Conservation (phyloP, 2,888 invertebrate species). For the Tricholauxania praeusta region DNA sequence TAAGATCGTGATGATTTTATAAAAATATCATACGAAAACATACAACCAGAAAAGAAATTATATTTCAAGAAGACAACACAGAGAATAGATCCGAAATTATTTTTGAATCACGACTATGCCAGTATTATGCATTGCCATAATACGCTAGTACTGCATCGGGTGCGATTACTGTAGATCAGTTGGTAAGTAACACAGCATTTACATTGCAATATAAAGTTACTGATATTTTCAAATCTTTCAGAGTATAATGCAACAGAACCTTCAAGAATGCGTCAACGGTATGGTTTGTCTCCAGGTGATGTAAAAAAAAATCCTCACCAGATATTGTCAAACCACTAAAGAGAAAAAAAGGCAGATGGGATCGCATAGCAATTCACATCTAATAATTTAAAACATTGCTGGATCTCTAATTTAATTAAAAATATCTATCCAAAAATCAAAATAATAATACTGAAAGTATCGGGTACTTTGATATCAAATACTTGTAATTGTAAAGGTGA, state of each 20-base stretch:
- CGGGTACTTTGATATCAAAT: no score
- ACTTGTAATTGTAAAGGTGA: no score
- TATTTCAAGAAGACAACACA: slow-evolving; percentile 78
- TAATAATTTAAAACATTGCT: no score
- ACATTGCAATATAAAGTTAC: no score
- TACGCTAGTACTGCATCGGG: no score
- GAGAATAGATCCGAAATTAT: slow-evolving; percentile 72
- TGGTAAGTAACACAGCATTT: slow-evolving; percentile 66
- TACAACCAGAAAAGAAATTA: slow-evolving; percentile 73
- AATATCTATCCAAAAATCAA: no score
- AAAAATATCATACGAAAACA: slow-evolving; percentile 75
- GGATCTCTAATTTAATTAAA: no score
- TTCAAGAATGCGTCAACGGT: slow-evolving; percentile 59
- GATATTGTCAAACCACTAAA: slow-evolving; percentile 50
- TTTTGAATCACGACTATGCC: slow-evolving; percentile 80
- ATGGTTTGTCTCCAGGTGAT: slow-evolving; percentile 60
- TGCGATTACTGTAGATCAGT: slow-evolving; percentile 76
- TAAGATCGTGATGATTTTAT: slow-evolving; percentile 80
- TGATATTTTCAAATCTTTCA: background rate
- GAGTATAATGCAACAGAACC: slow-evolving; percentile 14
- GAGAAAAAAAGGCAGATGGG: no score
- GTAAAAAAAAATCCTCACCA: slow-evolving; percentile 60
- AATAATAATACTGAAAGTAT: no score
- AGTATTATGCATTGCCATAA: slow-evolving; percentile 82
- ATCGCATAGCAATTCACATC: no score